A percentile compares a stretch with the other conserved stretches of the same genome.
Conservation (phyloP, 2,113 vertebrate species). For the Ornithorhynchus anatinus region DNA sequence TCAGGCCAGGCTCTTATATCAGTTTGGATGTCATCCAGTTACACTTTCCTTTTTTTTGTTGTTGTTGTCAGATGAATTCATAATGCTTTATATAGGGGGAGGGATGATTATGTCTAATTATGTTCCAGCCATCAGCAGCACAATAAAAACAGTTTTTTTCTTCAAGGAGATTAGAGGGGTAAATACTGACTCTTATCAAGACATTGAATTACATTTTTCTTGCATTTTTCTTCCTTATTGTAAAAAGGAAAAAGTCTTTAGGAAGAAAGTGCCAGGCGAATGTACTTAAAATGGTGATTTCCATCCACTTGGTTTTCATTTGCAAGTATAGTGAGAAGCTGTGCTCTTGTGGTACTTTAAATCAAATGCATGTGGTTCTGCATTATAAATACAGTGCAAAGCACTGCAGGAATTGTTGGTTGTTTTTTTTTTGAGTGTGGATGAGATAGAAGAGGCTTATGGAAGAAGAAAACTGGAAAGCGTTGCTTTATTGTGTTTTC, state of each 20-base stretch:
- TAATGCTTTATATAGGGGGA: background rate
- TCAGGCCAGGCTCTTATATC: background rate
- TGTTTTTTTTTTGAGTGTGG: background rate
- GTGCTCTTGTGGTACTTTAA: background rate
- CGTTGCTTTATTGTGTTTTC: too few species aligned
- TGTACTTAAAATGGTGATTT: background rate
- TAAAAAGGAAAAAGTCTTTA: too few species aligned
- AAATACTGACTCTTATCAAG: fast-evolving
- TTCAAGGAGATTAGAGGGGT: too few species aligned
- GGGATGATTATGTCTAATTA: background rate
- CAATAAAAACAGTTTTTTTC: too few species aligned
- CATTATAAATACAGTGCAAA: background rate
- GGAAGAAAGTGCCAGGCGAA: background rate
- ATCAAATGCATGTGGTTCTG: background rate
- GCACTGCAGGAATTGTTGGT: background rate
- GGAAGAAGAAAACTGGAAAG: too few species aligned
- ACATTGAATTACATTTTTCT: background rate
- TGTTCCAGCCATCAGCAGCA: too few species aligned
- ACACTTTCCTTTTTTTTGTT: background rate
- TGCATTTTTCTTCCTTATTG: background rate
- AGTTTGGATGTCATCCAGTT: constrained; percentile 9
- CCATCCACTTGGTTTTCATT: background rate
- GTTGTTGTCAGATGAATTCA: constrained; percentile 12
- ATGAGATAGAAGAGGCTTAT: too few species aligned
- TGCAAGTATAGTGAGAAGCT: background rate